Evolutionary conservation across 2,113 vertebrate species (phyloP).

Genomic region (Seriola aureovittata): DNA sequence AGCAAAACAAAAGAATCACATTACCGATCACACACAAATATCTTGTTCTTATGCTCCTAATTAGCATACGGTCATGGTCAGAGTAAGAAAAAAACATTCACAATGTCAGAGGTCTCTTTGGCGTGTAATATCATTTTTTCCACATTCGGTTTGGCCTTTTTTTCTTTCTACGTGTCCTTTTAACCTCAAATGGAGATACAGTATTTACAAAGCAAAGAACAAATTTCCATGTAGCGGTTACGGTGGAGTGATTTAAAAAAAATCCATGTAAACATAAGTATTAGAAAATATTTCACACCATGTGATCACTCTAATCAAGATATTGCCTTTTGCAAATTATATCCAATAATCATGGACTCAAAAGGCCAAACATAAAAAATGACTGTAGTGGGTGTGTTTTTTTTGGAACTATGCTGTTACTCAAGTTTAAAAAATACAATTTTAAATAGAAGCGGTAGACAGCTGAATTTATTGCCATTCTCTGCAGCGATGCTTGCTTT

Average conservation of each 20-base stretch:
- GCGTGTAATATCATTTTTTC: no score
- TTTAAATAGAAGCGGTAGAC: not conserved
- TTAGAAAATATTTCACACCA: no score
- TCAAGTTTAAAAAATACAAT: not conserved
- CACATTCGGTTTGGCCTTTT: no score
- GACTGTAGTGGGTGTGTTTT: not conserved
- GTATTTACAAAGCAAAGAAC: not conserved
- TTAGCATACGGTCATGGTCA: no score
- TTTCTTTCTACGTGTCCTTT: no score
- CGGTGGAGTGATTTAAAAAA: no score
- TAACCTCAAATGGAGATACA: no score
- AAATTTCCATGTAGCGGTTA: not conserved
- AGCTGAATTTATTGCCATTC: not conserved
- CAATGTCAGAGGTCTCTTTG: no score
- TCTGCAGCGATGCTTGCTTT: not conserved
- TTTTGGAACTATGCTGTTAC: not conserved
- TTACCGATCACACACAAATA: not conserved
- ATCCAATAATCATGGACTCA: not conserved
- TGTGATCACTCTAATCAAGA: not conserved
- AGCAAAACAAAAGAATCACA: no score
- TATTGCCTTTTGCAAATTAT: not conserved
- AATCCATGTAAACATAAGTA: no score
- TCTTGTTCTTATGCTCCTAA: no score
- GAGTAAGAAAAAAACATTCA: no score
- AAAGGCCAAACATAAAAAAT: not conserved